These are phyloP conservation scores for Erebia aethiops DNA, from an alignment of 2,888 invertebrate genomes.

Conservation along the genomic window DNA sequence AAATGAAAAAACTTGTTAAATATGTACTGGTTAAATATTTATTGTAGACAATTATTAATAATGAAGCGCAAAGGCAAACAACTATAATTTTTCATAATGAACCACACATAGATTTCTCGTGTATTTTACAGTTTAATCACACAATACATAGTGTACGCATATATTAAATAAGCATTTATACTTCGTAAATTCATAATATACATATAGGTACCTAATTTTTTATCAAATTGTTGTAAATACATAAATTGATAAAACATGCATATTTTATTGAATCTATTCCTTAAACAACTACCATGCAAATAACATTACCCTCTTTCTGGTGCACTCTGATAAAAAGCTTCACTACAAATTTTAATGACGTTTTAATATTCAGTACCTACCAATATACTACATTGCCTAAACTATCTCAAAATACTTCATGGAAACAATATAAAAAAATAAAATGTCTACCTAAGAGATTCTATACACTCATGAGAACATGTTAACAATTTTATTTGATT, in stretches of 20 bases:
- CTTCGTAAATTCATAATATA: slow-evolving; percentile 66
- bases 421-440: slow-evolving; percentile 51
- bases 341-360: slow-evolving; percentile 70
- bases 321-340: slow-evolving; percentile 50
- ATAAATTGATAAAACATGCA: slow-evolving; percentile 60
- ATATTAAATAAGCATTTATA: slow-evolving; percentile 63
- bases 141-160: slow-evolving; percentile 54
- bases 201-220: slow-evolving; percentile 57
- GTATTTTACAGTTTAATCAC: slow-evolving; percentile 67
- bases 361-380: slow-evolving; percentile 62
- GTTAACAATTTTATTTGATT: slow-evolving; percentile 39
- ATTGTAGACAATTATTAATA: slow-evolving; percentile 68
- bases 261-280: slow-evolving; percentile 61
- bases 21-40: slow-evolving; percentile 79
- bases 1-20: slow-evolving; percentile 50
- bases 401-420: slow-evolving; percentile 50
- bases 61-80: slow-evolving; percentile 73
- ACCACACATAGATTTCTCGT: slow-evolving; percentile 62
- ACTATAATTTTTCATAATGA: slow-evolving; percentile 57
- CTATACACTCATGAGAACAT: slow-evolving; percentile 47
- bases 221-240: slow-evolving; percentile 65
- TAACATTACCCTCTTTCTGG: too few relatives aligned
- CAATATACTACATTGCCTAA: slow-evolving; percentile 64
- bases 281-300: slow-evolving; percentile 74
- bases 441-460: slow-evolving; percentile 58